Conservation (phyloP, 2,888 invertebrate species). For the Erynnis tages region DNA sequence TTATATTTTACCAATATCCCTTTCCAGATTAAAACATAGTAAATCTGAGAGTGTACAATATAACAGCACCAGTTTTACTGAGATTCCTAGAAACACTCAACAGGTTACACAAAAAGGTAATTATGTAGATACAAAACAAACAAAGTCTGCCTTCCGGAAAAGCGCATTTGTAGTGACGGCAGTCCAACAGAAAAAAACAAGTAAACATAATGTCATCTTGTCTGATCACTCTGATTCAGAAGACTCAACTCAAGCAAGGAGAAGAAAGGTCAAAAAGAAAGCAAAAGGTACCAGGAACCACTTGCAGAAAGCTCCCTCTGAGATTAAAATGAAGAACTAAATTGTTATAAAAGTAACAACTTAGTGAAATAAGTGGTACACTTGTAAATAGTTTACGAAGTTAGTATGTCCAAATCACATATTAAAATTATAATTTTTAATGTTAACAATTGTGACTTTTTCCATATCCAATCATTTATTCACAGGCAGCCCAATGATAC, state of each 20-base stretch:
- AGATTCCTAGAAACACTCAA: conserved; percentile 63
- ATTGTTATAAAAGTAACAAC: background rate
- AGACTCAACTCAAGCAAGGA: conserved; percentile 60
- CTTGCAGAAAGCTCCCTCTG: conserved; percentile 51
- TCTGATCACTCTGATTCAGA: conserved; percentile 73
- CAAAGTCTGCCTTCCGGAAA: conserved; percentile 80
- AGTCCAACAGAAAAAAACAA: conserved; percentile 65
- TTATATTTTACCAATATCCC: conserved; percentile 1
- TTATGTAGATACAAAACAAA: conserved; percentile 49
- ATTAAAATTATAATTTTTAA: no score
- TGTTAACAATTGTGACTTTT: no score
- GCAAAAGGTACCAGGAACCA: conserved; percentile 57
- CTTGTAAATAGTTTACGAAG: no score
- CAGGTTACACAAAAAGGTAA: conserved; percentile 45
- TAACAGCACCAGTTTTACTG: conserved; percentile 70
- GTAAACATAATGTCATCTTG: conserved; percentile 45
- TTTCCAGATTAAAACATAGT: conserved; percentile 65
- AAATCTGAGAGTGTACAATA: conserved; percentile 64
- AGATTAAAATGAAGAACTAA: conserved; percentile 55
- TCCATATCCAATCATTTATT: no score
- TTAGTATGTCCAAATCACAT: no score
- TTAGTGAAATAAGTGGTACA: background rate
- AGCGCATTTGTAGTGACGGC: conserved; percentile 83
- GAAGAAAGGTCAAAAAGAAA: conserved; percentile 74
- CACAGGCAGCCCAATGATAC: no score